Evolutionary conservation across 2,113 vertebrate genomes (phyloP), one percentile per base, ranked within the genome.

Genomic region (Nothoprocta perdicaria): DNA sequence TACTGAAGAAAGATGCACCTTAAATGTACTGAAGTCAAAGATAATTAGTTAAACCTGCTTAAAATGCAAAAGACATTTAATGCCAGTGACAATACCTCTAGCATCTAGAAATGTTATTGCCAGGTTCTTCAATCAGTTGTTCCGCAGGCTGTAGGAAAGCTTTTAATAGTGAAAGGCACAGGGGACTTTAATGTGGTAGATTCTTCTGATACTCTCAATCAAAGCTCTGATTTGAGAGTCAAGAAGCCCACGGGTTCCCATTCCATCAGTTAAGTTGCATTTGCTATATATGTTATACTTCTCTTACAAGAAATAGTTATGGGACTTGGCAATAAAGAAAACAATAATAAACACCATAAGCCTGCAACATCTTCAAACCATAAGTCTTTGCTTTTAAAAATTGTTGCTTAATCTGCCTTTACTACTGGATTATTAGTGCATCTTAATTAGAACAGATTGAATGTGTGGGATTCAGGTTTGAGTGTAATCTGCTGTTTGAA

Each of bases 51-150:
- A 90, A 84, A 53, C 57, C 88, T 86, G 83, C 76, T 95, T 83
- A 94, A 96, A 92, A 94, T 91, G 77, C 90, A 90, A 68, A 88
- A 91, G 52, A 86, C 9, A 78, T 90, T 65, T 75, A 63, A 83
- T 72, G 57, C 26, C 38, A 63, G 38, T 57, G 75, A 86, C 80
- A 48, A n/a, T 75, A 83, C 43, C 14, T 48, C 61, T 86, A 81
- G 17, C 29, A 22, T 78, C 18, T 40, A 65, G 66, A 94, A 92
- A 84, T 78, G 67, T 15, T 55, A 60, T 92, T 83, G 46, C 12
- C 66, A 2, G 19, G 4, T 71, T 57, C 29, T 86, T 78, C 61
- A 74, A 35, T 83, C 46, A 23, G 23, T 80, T 84, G 50, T 89
- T 87, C 33, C 31, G 26, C 9, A 77, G 60, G 35, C 27, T 6